Percentiles rank a stretch among this genome's conserved stretches.
Conservation (phyloP, 2,797 vertebrate genomes). For the Notolabrus celidotus region DNA sequence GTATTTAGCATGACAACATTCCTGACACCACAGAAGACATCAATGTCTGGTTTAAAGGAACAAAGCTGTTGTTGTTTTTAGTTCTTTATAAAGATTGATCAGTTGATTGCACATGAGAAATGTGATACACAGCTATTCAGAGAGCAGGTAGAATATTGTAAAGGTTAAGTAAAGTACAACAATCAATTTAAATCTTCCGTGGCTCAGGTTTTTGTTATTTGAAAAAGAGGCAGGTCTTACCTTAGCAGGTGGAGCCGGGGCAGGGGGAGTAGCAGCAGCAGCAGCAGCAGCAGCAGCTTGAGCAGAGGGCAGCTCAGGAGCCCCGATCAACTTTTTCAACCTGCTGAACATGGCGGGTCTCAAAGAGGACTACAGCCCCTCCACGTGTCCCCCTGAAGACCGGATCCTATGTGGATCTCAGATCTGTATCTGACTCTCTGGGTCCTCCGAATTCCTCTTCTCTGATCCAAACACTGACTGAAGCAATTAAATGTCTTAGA, state of each 20-base stretch:
- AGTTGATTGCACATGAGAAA: no score
- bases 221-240: slow-evolving; percentile 58
- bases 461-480: slow-evolving; percentile 48
- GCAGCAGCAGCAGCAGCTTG: slow-evolving; percentile 5
- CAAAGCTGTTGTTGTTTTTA: not conserved
- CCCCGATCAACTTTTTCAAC: slow-evolving; percentile 63
- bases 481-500: slow-evolving; percentile 63
- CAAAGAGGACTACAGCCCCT: slow-evolving; percentile 13
- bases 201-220: not conserved
- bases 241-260: slow-evolving; percentile 55
- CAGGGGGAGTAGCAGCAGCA: not conserved
- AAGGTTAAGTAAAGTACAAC: not conserved
- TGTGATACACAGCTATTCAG: no score
- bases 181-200: not conserved
- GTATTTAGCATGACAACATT: not conserved
- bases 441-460: not conserved
- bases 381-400: slow-evolving; percentile 6
- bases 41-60: no score
- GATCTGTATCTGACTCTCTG: not conserved
- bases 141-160: no score
- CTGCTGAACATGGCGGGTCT: slow-evolving; percentile 73
- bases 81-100: not conserved
- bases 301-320: slow-evolving; percentile 50
- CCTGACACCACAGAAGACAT: no score
- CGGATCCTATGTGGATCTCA: not conserved